A percentile compares a stretch with the other conserved stretches of the same genome.
Evolutionary conservation across 2,888 invertebrate genomes (phyloP).

Genomic region (Fragum sueziense): DNA sequence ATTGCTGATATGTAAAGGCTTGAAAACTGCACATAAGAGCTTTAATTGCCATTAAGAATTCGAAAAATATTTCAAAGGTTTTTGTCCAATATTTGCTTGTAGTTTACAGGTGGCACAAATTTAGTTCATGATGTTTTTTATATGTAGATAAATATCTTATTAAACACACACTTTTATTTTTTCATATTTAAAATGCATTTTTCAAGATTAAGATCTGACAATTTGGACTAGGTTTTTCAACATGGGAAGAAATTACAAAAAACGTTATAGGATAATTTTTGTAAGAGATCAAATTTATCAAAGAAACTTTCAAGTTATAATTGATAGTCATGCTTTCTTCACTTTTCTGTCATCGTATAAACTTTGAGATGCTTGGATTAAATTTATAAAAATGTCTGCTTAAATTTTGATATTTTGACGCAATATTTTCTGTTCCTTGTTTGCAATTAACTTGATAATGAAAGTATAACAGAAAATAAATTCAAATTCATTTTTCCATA

Average conservation of each 20-base stretch:
- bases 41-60: no score
- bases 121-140: not conserved
- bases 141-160: constrained; percentile 17
- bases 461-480: no score
- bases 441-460: no score
- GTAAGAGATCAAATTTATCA: constrained; percentile 12
- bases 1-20: no score
- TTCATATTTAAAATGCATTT: constrained; percentile 15
- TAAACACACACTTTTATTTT: constrained; percentile 9
- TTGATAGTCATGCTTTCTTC: constrained; percentile 20
- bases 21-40: no score
- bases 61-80: no score
- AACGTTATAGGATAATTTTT: constrained; percentile 2
- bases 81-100: no score
- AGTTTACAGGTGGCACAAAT: constrained; percentile 17
- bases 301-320: constrained; percentile 14
- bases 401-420: no score
- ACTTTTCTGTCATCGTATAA: not conserved
- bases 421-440: no score
- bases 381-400: not conserved
- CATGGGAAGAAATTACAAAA: constrained; percentile 14
- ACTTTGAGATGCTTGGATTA: not conserved
- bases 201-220: constrained; percentile 16
- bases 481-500: no score
- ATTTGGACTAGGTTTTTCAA: constrained; percentile 8